Evolutionary conservation across 1,140 invertebrate genomes (phyloP).

Genomic region (Aphis gossypii): DNA sequence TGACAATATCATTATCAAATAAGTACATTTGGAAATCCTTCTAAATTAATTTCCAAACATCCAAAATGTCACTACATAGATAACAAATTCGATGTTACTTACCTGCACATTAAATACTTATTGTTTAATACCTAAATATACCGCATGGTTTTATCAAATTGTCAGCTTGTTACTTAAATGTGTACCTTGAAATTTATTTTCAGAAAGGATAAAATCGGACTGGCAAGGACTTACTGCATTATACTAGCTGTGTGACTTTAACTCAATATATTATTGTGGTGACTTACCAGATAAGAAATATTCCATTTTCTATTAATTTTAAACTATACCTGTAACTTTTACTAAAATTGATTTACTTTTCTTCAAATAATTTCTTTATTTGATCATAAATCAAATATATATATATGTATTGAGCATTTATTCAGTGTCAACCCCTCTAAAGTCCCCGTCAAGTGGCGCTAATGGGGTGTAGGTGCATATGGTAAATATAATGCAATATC

Average conservation of each 20-base stretch:
- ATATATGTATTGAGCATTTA: background rate
- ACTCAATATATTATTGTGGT: too few relatives aligned
- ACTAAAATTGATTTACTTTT: background rate
- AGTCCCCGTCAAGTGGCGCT: background rate
- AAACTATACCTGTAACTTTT: background rate
- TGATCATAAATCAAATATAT: background rate
- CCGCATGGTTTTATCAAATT: background rate
- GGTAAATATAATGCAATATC: background rate
- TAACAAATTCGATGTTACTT: background rate
- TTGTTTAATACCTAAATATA: background rate
- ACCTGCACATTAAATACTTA: background rate
- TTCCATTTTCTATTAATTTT: too few relatives aligned
- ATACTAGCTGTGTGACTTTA: too few relatives aligned
- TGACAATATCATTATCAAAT: constrained; percentile 9
- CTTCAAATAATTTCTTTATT: too few relatives aligned
- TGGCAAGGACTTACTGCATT: too few relatives aligned
- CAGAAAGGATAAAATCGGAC: background rate
- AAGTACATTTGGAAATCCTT: background rate
- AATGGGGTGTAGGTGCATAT: background rate
- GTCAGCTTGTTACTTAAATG: background rate
- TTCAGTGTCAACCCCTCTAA: background rate
- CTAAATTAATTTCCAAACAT: background rate
- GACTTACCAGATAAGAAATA: too few relatives aligned
- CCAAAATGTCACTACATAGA: background rate
- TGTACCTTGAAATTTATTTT: background rate